phyloP scores from a whole-genome alignment of 2,888 invertebrate species.

The Hedychridium roseum region DNA sequence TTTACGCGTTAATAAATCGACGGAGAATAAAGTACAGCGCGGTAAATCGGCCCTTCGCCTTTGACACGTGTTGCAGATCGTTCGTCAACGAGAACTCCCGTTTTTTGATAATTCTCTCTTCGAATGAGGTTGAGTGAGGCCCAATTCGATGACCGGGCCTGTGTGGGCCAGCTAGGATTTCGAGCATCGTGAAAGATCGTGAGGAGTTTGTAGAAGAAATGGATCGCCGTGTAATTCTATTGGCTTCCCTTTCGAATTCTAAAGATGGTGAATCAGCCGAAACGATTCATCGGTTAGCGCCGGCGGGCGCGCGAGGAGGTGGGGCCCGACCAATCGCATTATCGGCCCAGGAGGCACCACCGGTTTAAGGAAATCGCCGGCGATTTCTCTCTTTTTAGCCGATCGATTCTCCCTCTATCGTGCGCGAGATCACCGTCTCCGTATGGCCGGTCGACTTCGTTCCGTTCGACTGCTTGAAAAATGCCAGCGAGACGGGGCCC shows the following conservation, averaged over 20 bases:
- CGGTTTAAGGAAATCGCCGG: conserved; percentile 49
- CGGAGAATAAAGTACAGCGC: background rate
- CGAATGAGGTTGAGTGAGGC: no score
- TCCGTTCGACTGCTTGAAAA: conserved; percentile 59
- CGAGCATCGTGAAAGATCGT: no score
- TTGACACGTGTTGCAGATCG: no score
- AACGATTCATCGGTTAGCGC: conserved; percentile 19
- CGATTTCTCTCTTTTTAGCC: conserved; percentile 37
- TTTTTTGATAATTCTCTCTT: no score
- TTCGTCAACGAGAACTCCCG: no score
- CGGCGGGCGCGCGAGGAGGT: conserved; percentile 21
- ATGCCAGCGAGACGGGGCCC: conserved; percentile 42
- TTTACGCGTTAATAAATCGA: background rate
- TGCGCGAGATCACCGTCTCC: no score
- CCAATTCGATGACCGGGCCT: no score
- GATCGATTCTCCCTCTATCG: no score
- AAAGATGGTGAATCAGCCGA: conserved; percentile 24
- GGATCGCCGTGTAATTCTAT: conserved; percentile 13
- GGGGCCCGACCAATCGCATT: conserved; percentile 43
- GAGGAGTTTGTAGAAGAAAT: no score
- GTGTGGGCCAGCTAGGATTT: no score
- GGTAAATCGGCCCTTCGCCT: background rate
- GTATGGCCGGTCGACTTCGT: conserved; percentile 47
- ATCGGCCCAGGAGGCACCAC: conserved; percentile 32
- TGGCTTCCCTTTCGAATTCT: conserved; percentile 8